These are phyloP conservation scores for Alethe diademata DNA, from an alignment of 2,113 vertebrate species.

Conservation along the genomic window DNA sequence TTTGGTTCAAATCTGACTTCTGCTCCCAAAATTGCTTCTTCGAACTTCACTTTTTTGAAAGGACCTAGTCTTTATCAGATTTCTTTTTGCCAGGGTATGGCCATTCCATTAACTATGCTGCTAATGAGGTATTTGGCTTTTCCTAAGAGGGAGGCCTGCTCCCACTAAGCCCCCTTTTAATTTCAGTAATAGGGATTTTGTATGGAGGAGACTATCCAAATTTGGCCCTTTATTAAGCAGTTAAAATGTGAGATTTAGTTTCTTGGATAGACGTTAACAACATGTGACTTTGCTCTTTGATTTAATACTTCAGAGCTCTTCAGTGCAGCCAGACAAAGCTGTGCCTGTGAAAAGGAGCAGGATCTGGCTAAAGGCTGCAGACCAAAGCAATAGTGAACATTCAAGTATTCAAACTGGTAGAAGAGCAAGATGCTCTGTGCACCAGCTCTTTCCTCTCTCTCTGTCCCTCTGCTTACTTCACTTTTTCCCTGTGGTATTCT, in stretches of 20 bases:
- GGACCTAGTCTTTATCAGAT: not conserved
- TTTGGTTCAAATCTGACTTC: not conserved
- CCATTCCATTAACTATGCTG: not conserved
- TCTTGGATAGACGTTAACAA: not conserved
- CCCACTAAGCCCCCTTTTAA: not conserved
- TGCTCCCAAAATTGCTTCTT: not conserved
- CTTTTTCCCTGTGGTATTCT: not conserved
- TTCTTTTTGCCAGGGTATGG: not conserved
- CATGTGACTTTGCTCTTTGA: not conserved
- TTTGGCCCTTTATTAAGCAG: slow-evolving; percentile 7
- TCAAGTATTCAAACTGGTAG: not conserved
- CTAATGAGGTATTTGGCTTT: slow-evolving; percentile 32
- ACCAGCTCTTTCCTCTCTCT: not conserved
- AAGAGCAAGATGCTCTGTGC: not conserved
- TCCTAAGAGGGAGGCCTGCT: not conserved
- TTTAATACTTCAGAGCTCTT: not conserved
- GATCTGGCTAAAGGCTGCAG: not conserved
- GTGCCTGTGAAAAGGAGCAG: not conserved
- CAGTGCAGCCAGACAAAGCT: not conserved
- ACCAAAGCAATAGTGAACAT: not conserved
- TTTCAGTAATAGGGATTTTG: slow-evolving; percentile 9
- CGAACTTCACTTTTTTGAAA: not conserved
- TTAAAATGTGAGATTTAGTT: slow-evolving; percentile 19
- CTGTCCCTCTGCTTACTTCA: not conserved
- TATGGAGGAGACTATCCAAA: not conserved